These are phyloP conservation scores for Sarcophaga subvicina DNA, from an alignment of 2,888 invertebrate species.

Conservation along the genomic window DNA sequence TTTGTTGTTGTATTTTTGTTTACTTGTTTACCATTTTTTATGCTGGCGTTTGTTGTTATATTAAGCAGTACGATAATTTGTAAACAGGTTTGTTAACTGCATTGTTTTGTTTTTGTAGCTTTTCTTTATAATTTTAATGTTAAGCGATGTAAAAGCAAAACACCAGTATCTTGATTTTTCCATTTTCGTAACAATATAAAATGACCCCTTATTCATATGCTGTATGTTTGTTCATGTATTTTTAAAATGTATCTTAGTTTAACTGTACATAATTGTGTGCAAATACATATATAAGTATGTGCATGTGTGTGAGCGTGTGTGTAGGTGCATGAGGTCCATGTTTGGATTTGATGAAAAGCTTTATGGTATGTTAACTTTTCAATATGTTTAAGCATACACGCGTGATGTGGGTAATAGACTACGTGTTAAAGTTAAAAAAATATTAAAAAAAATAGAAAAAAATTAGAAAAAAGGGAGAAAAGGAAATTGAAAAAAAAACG, in stretches of 20 bases:
- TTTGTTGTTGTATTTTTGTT: too few relatives aligned
- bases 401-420: conserved; percentile 69
- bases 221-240: neutral
- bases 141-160: too few relatives aligned
- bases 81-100: too few relatives aligned
- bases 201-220: neutral
- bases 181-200: neutral
- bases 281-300: neutral
- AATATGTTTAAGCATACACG: conserved; percentile 69
- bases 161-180: too few relatives aligned
- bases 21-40: too few relatives aligned
- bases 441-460: conserved; percentile 3
- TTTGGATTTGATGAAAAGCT: conserved; percentile 67
- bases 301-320: neutral
- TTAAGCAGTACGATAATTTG: too few relatives aligned
- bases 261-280: too few relatives aligned
- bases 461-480: neutral
- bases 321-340: neutral
- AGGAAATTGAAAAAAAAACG: conserved; percentile 11
- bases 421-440: conserved; percentile 64
- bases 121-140: too few relatives aligned
- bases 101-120: too few relatives aligned
- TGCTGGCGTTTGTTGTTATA: too few relatives aligned
- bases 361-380: conserved; percentile 70
- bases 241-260: neutral